phyloP scores from a whole-genome alignment of 2,888 invertebrate species.

The Bellardia pandia region DNA sequence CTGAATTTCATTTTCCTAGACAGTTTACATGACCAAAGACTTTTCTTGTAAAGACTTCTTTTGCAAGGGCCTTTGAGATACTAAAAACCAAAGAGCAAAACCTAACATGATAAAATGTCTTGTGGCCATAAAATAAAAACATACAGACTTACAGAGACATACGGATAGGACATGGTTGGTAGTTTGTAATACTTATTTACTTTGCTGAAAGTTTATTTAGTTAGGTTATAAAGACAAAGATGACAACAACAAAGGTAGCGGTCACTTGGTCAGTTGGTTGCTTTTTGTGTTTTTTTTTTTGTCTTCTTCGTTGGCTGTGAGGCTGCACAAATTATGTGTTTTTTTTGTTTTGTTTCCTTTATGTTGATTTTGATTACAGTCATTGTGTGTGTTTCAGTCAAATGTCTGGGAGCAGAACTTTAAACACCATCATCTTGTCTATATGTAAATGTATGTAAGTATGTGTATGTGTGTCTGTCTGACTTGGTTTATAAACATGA shows the following conservation, averaged over 20 bases:
- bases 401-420: slow-evolving; percentile 55
- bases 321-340: background rate
- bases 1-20: slow-evolving; percentile 59
- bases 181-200: background rate
- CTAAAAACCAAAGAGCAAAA: slow-evolving; percentile 22
- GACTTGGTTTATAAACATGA: slow-evolving; percentile 7
- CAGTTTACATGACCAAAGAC: slow-evolving; percentile 63
- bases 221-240: slow-evolving; percentile 51
- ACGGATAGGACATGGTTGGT: background rate
- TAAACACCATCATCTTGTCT: slow-evolving; percentile 39
- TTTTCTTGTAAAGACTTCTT: slow-evolving; percentile 23
- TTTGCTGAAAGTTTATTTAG: slow-evolving; percentile 38
- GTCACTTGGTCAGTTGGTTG: slow-evolving; percentile 72
- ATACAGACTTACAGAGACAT: slow-evolving; percentile 36
- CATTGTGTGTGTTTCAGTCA: slow-evolving; percentile 54
- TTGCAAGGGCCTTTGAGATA: slow-evolving; percentile 44
- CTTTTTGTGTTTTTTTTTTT: background rate
- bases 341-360: slow-evolving; percentile 39
- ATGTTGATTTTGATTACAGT: slow-evolving; percentile 56
- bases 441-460: background rate
- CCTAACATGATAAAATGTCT: slow-evolving; percentile 5
- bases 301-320: background rate
- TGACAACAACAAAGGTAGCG: slow-evolving; percentile 48
- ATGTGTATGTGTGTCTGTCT: background rate
- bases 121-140: slow-evolving; percentile 10